A percentile compares a stretch with the other conserved stretches of the same genome.
phyloP scores from a whole-genome alignment of 1,140 invertebrate genomes.

The Grapholita molesta region DNA sequence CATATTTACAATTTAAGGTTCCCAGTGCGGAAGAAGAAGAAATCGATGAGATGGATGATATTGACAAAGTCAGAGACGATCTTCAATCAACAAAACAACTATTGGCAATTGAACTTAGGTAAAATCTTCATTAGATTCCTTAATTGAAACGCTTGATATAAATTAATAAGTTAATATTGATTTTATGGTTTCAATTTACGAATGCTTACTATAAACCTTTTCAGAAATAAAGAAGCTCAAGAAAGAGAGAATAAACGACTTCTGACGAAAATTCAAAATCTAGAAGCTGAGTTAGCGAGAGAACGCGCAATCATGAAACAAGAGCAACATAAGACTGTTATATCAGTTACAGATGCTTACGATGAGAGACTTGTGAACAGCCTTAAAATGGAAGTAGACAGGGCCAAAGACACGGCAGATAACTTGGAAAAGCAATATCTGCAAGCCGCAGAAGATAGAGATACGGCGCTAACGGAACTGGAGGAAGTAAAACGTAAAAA shows the following conservation, averaged over 20 bases:
- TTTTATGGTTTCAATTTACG: not conserved
- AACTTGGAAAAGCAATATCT: slow-evolving; percentile 89
- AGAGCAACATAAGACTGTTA: slow-evolving; percentile 81
- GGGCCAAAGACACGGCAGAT: slow-evolving; percentile 87
- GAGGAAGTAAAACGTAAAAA: slow-evolving; percentile 89
- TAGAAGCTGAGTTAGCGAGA: slow-evolving; percentile 87
- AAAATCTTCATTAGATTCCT: slow-evolving; percentile 17
- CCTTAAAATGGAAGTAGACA: slow-evolving; percentile 86
- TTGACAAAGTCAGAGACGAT: slow-evolving; percentile 93
- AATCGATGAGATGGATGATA: slow-evolving; percentile 91
- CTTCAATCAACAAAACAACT: slow-evolving; percentile 94
- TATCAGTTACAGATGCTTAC: slow-evolving; percentile 75
- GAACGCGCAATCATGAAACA: slow-evolving; percentile 79
- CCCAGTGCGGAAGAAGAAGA: slow-evolving; percentile 79
- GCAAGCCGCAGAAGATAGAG: slow-evolving; percentile 85
- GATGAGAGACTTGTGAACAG: slow-evolving; percentile 81
- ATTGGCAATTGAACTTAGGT: slow-evolving; percentile 88
- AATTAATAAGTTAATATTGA: too few species aligned
- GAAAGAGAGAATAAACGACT: slow-evolving; percentile 92
- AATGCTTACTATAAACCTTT: slow-evolving; percentile 19
- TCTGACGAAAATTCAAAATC: slow-evolving; percentile 85
- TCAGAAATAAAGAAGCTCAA: slow-evolving; percentile 89
- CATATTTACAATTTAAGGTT: slow-evolving; percentile 32
- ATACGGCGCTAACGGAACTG: slow-evolving; percentile 85
- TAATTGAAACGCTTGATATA: too few species aligned